A percentile compares a stretch with the other conserved stretches of the same genome.
These are phyloP conservation scores for Callocephalon fimbriatum DNA, from an alignment of 2,113 vertebrate species.

Conservation along the genomic window DNA sequence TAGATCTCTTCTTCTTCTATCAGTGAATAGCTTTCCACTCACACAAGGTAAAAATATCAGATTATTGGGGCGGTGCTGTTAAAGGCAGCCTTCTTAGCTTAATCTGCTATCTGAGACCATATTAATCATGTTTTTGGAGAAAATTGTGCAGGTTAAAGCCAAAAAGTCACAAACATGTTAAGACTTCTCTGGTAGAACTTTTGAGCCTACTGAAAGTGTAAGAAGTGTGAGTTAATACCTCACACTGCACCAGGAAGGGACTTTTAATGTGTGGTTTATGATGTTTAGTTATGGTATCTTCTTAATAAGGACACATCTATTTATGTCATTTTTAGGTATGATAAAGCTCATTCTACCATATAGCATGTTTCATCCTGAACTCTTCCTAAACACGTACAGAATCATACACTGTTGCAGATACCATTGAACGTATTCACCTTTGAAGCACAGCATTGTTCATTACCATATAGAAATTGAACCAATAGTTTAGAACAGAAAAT, in stretches of 20 bases:
- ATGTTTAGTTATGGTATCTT: background rate
- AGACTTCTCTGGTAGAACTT: background rate
- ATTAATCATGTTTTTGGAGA: background rate
- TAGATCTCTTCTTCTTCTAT: background rate
- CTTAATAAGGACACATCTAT: background rate
- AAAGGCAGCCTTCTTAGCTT: background rate
- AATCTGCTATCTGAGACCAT: background rate
- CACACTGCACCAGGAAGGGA: background rate
- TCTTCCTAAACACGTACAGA: background rate
- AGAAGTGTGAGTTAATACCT: background rate
- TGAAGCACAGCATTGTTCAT: background rate
- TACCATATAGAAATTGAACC: background rate
- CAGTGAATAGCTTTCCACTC: background rate
- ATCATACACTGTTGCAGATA: background rate
- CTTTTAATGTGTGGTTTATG: background rate
- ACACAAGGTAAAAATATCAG: background rate
- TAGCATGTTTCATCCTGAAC: background rate
- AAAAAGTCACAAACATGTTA: conserved; percentile 25
- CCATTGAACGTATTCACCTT: background rate
- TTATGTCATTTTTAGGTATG: background rate
- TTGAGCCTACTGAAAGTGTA: background rate
- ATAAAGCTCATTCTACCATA: background rate
- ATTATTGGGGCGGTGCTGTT: background rate
- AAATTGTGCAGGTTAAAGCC: background rate
- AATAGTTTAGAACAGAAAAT: background rate